A percentile compares a stretch with the other conserved stretches of the same genome.
Conservation (phyloP, 2,113 vertebrate species). For the Chloropsis hardwickii region DNA sequence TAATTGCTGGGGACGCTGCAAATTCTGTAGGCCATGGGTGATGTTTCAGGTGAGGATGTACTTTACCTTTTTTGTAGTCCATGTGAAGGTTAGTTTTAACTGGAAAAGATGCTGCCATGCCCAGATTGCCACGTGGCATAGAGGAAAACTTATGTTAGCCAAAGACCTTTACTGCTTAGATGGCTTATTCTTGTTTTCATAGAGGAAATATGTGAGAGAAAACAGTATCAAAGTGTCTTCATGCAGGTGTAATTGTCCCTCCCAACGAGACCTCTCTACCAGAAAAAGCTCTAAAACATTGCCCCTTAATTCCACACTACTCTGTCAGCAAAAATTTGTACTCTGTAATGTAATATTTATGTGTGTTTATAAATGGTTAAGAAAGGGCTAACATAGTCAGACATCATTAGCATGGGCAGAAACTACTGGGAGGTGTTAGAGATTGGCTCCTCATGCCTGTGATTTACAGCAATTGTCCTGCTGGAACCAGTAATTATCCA, state of each 20-base stretch:
- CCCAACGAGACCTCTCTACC: not conserved
- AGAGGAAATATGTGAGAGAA: not conserved
- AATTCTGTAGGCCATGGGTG: not conserved
- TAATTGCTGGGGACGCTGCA: not conserved
- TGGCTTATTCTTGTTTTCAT: not conserved
- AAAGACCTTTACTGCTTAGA: not conserved
- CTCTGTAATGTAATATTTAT: slow-evolving; percentile 33
- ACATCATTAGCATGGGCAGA: slow-evolving; percentile 3
- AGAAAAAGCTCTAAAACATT: not conserved
- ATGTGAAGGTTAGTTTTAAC: not conserved
- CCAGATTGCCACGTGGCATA: not conserved
- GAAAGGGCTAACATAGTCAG: slow-evolving; percentile 18
- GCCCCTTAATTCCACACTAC: not conserved
- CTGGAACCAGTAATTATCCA: slow-evolving; percentile 35
- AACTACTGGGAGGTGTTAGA: not conserved
- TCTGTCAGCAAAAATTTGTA: not conserved
- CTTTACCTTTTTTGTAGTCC: not conserved
- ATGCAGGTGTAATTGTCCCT: not conserved
- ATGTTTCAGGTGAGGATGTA: not conserved
- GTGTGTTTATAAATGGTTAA: slow-evolving; percentile 24
- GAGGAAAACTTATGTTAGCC: not conserved
- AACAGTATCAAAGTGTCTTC: not conserved
- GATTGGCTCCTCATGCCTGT: not conserved
- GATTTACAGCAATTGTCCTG: slow-evolving; percentile 33
- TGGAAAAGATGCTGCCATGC: not conserved